phyloP scores from a whole-genome alignment of 1,140 invertebrate species.

The Gryllus bimaculatus region DNA sequence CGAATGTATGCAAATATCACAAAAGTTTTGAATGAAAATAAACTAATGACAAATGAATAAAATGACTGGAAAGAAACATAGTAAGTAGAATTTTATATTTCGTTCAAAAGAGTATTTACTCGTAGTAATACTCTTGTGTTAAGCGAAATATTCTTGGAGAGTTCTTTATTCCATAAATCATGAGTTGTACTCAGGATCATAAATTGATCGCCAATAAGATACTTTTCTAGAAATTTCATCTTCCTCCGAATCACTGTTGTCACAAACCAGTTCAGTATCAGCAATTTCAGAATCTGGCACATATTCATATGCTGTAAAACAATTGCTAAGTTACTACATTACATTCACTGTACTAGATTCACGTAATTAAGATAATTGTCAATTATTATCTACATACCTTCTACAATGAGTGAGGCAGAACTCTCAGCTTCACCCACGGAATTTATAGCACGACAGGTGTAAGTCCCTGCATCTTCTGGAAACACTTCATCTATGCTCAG shows the following conservation, averaged over 20 bases:
- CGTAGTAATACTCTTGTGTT: too few species aligned
- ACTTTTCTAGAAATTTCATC: conserved; percentile 70
- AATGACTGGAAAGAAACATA: too few species aligned
- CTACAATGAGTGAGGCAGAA: conserved; percentile 66
- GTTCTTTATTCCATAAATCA: too few species aligned
- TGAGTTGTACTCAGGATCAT: conserved; percentile 21
- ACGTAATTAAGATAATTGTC: background rate
- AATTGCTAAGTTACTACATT: conserved; percentile 16
- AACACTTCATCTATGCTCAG: conserved; percentile 85
- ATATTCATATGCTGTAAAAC: conserved; percentile 81
- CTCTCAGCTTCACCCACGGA: conserved; percentile 73
- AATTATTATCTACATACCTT: conserved; percentile 49
- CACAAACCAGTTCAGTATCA: conserved; percentile 41
- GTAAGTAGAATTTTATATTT: too few species aligned
- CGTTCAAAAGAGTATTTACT: too few species aligned
- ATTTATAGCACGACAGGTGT: conserved; percentile 76
- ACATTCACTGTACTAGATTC: conserved; percentile 9
- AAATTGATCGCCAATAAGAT: conserved; percentile 28
- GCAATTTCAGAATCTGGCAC: conserved; percentile 78
- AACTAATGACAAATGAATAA: too few species aligned
- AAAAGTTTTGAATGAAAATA: too few species aligned
- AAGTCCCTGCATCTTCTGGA: conserved; percentile 84
- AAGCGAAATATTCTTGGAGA: too few species aligned
- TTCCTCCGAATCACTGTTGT: conserved; percentile 55
- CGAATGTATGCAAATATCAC: too few species aligned